These are phyloP conservation scores for Argynnis bischoffii DNA, from an alignment of 2,888 invertebrate species.

Conservation along the genomic window DNA sequence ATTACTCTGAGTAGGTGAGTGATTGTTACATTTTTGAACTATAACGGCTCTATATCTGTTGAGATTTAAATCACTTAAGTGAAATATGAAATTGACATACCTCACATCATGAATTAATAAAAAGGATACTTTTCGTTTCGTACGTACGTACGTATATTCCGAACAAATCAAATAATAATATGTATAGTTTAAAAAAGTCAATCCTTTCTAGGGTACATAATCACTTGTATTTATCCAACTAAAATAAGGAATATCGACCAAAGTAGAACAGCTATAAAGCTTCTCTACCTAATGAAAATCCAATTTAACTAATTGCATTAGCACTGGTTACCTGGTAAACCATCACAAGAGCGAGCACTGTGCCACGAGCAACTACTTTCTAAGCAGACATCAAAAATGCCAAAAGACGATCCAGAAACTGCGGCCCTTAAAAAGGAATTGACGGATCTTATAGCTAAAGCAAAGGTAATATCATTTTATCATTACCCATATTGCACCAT, in stretches of 20 bases:
- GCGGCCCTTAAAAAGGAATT: slow-evolving; percentile 90
- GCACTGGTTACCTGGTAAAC: slow-evolving; percentile 30
- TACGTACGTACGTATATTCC: no score
- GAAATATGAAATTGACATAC: no score
- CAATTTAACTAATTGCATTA: slow-evolving; percentile 44
- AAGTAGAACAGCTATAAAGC: slow-evolving; percentile 36
- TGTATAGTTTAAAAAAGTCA: neutral
- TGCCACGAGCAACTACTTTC: slow-evolving; percentile 25
- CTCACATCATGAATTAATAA: no score
- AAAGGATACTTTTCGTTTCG: no score
- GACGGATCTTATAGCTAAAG: slow-evolving; percentile 89
- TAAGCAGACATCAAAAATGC: slow-evolving; percentile 77
- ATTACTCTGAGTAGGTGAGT: no score
- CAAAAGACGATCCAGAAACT: slow-evolving; percentile 92
- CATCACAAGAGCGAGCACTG: slow-evolving; percentile 30
- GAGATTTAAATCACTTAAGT: no score
- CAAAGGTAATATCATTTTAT: slow-evolving; percentile 83
- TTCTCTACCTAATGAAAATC: slow-evolving; percentile 39
- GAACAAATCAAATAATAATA: no score
- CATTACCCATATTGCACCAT: neutral
- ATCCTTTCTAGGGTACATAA: slow-evolving; percentile 3
- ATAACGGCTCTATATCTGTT: no score
- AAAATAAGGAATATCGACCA: slow-evolving; percentile 31
- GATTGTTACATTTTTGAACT: no score
- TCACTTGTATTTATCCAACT: slow-evolving; percentile 19